Conservation (phyloP, 2,888 invertebrate genomes). For the Helleia helle region DNA sequence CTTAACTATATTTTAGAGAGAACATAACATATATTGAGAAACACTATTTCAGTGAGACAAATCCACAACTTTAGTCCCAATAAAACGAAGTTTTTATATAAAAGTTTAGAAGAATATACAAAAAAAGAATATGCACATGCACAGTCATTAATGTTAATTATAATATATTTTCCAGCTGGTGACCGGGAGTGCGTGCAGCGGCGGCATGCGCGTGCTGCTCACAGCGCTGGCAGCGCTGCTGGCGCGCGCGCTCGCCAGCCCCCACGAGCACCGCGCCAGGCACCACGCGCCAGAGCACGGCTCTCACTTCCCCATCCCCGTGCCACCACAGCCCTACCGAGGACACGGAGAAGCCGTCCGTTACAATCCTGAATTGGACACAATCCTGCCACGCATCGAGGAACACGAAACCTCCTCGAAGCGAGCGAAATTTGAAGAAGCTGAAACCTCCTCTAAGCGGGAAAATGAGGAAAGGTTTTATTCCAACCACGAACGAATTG, state of each 20-base stretch:
- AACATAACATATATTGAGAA: too few species aligned
- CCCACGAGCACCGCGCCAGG: conserved; percentile 67
- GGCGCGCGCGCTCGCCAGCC: conserved; percentile 59
- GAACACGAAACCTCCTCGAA: conserved; percentile 61
- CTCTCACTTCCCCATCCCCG: conserved; percentile 49
- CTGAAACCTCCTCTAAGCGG: conserved; percentile 55
- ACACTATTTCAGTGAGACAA: too few species aligned
- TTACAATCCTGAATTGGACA: conserved; percentile 69
- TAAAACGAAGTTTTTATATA: too few species aligned
- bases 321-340: conserved; percentile 61
- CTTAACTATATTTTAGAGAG: too few species aligned
- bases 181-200: conserved; percentile 52
- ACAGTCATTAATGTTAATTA: too few species aligned
- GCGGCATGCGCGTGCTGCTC: conserved; percentile 68
- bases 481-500: conserved; percentile 53
- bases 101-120: too few species aligned
- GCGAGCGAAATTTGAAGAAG: conserved; percentile 45
- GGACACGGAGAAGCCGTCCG: conserved; percentile 73
- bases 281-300: conserved; percentile 64
- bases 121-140: too few species aligned
- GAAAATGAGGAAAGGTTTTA: conserved; percentile 57
- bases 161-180: conserved; percentile 51
- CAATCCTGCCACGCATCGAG: conserved; percentile 59
- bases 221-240: conserved; percentile 64
- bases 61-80: too few species aligned